Conservation (phyloP, 2,113 vertebrate species). For the Sapajus apella region DNA sequence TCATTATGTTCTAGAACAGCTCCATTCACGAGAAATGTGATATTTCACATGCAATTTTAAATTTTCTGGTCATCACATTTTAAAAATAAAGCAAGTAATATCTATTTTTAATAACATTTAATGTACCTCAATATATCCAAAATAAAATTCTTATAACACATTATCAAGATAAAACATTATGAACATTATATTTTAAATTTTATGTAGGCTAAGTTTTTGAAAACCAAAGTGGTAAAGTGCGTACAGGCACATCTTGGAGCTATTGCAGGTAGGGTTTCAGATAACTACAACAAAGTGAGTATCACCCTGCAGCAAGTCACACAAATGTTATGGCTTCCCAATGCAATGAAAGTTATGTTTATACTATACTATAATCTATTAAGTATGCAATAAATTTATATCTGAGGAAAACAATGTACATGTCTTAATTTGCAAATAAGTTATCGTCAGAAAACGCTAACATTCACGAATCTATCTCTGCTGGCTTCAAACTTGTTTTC, state of each 20-base stretch:
- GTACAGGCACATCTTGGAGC: not conserved
- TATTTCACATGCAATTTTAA: not conserved
- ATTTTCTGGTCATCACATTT: not conserved
- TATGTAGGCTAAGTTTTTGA: not conserved
- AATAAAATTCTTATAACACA: not conserved
- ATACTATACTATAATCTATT: not conserved
- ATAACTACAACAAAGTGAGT: not conserved
- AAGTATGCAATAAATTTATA: not conserved
- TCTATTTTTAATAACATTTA: not conserved
- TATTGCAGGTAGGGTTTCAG: not conserved
- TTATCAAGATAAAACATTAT: not conserved
- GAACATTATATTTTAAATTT: not conserved
- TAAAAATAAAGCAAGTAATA: not conserved
- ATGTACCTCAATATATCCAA: not conserved
- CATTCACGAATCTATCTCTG: not conserved
- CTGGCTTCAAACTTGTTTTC: too few species aligned
- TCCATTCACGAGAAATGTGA: not conserved
- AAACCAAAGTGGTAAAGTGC: not conserved
- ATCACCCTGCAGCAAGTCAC: not conserved
- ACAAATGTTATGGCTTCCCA: not conserved
- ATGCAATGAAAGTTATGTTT: not conserved
- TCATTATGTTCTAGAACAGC: not conserved
- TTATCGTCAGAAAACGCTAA: not conserved
- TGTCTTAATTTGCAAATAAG: not conserved
- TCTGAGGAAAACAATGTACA: not conserved